Conservation (phyloP, 2,113 vertebrate genomes). For the Rhinopomastus cyanomelas region DNA sequence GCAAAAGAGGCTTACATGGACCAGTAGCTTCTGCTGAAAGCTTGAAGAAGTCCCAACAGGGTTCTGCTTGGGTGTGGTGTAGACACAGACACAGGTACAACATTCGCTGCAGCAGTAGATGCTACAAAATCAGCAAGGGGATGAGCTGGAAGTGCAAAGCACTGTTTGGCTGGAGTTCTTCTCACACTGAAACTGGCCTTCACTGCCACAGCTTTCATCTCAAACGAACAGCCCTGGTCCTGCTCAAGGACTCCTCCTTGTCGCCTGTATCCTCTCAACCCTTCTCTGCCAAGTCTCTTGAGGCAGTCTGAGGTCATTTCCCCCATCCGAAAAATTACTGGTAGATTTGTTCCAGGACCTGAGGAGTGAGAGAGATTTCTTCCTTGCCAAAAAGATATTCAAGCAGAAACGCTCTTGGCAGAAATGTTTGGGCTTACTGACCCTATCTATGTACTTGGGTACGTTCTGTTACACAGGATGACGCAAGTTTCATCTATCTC, state of each 20-base stretch:
- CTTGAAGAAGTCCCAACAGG: fast-evolving
- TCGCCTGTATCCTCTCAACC: background rate
- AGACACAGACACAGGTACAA: background rate
- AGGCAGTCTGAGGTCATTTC: background rate
- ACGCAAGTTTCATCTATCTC: background rate
- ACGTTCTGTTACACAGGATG: background rate
- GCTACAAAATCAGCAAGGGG: background rate
- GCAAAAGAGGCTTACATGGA: background rate
- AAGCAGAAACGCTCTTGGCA: background rate
- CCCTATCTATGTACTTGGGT: background rate
- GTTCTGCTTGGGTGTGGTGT: background rate
- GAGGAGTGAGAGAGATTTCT: background rate
- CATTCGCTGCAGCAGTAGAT: background rate
- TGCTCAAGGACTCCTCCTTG: background rate
- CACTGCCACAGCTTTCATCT: background rate
- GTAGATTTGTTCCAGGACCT: background rate
- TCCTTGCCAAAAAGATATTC: slow-evolving; percentile 3
- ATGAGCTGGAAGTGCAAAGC: background rate
- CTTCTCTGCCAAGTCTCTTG: background rate
- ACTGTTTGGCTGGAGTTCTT: background rate
- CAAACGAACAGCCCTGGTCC: background rate
- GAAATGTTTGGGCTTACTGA: background rate
- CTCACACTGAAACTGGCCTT: background rate
- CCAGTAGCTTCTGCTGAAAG: background rate
- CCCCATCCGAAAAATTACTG: background rate